Percentiles rank a stretch among this genome's conserved stretches.
phyloP scores from a whole-genome alignment of 2,888 invertebrate species.

The Phyto melanocephala region DNA sequence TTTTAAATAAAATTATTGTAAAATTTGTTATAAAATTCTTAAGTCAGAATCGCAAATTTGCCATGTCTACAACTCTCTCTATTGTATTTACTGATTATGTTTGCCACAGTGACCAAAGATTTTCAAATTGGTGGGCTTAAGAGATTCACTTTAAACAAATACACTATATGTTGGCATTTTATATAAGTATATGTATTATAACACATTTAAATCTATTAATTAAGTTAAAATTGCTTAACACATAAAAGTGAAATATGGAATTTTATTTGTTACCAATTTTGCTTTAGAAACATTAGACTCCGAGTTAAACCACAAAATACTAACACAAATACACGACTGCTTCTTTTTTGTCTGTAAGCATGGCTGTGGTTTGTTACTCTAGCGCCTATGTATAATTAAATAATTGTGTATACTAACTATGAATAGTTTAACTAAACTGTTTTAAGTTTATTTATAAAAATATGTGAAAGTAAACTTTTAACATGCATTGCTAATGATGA shows the following conservation, averaged over 20 bases:
- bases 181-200: no score
- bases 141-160: no score
- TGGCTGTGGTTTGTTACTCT: conserved; percentile 32
- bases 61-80: no score
- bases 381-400: conserved; percentile 8
- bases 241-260: conserved; percentile 2
- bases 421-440: neutral
- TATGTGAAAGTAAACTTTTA: conserved; percentile 46
- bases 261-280: neutral
- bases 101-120: no score
- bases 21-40: no score
- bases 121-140: no score
- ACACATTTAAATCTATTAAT: no score
- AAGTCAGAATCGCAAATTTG: no score
- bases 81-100: no score
- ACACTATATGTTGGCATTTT: no score
- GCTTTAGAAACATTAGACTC: neutral
- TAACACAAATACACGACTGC: neutral
- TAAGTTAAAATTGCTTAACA: conserved; percentile 21
- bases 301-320: neutral
- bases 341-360: neutral
- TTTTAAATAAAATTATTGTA: no score
- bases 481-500: conserved; percentile 9
- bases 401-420: neutral
- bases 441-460: no score